Base-by-base conservation (phyloP, 2,797 vertebrate species). In the Sebastes alutus region DNA sequence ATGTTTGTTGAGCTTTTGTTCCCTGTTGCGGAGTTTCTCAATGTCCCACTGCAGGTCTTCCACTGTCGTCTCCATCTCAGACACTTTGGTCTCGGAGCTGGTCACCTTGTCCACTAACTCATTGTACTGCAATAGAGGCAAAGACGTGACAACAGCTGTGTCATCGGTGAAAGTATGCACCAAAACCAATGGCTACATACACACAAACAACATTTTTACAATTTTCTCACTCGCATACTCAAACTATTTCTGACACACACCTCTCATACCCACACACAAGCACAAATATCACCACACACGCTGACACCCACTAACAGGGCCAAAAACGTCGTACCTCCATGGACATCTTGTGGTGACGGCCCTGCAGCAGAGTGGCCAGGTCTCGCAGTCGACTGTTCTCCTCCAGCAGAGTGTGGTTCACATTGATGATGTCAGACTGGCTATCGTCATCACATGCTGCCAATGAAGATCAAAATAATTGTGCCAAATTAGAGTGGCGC, bases 11-110 rank as follows among this genome's bases (percentile, higher is more conserved):
- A 99, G 96, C 77, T 98, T 98, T 74, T 98, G 97, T 80, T 98
- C 97, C 25, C 98, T 95, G 70, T 97, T 98, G 68, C 97, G 96
- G 35, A 99, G 96, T 77, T 99, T 98, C 91, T 98, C 97, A 0
- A 97, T 98, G 93, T 99, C 98, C 98, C 98, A 99, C 94, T 99
- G 97, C 75, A 99, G 92, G 88, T 98, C 98, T 87, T 99, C 98
- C 61, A 99, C 97, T 0, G 97, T 97, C 0, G 97, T 98, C 92
- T 97, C 98, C 98, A 99, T 98, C 91, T 99, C 98, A 20, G 97
- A 95, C 81, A 99, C 98, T 83, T 98, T 98, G 18, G 98, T 99
- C 93, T 99, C 98, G 0, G 98, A 95, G 35, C 97, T 97, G 1
- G 96, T 98, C 86, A 98, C 97, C 90, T 98, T 98, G 92, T 99